Percentiles rank a stretch among this genome's conserved stretches.
Conservation (phyloP, 1,140 invertebrate species). For the Mamestra configurata region DNA sequence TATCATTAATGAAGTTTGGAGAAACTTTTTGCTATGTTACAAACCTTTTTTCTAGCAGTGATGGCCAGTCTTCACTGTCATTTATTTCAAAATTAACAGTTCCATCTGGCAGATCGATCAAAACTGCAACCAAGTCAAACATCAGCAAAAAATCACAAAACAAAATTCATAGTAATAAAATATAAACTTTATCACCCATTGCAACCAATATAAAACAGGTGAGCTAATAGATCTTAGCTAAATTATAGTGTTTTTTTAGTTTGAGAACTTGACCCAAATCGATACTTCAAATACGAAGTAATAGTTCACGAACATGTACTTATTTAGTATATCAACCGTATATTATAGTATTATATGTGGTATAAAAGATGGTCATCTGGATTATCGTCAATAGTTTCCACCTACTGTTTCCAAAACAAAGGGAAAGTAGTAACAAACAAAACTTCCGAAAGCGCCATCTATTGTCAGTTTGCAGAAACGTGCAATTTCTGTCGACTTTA, state of each 20-base stretch:
- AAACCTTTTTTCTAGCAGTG: not conserved
- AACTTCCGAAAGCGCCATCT: slow-evolving; percentile 24
- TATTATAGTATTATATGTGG: not conserved
- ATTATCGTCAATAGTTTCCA: too few species aligned
- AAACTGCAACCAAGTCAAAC: slow-evolving; percentile 46
- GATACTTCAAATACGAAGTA: not conserved
- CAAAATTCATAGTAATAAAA: slow-evolving; percentile 51
- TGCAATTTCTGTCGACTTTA: not conserved
- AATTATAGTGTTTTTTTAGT: slow-evolving; percentile 33
- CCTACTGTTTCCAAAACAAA: too few species aligned
- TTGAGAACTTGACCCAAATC: slow-evolving; percentile 55
- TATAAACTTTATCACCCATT: slow-evolving; percentile 18
- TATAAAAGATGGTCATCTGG: too few species aligned
- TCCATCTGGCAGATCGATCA: slow-evolving; percentile 60
- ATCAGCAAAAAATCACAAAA: slow-evolving; percentile 28
- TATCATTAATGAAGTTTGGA: too few species aligned
- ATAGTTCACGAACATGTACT: not conserved
- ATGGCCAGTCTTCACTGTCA: slow-evolving; percentile 23
- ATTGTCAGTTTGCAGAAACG: not conserved
- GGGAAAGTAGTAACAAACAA: too few species aligned
- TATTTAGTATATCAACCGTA: not conserved
- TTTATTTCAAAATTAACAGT: slow-evolving; percentile 47
- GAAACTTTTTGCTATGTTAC: too few species aligned
- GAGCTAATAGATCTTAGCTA: slow-evolving; percentile 9
- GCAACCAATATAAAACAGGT: slow-evolving; percentile 15